Base-by-base conservation (phyloP, 2,888 invertebrate species). In the Drosophila cognata region DNA sequence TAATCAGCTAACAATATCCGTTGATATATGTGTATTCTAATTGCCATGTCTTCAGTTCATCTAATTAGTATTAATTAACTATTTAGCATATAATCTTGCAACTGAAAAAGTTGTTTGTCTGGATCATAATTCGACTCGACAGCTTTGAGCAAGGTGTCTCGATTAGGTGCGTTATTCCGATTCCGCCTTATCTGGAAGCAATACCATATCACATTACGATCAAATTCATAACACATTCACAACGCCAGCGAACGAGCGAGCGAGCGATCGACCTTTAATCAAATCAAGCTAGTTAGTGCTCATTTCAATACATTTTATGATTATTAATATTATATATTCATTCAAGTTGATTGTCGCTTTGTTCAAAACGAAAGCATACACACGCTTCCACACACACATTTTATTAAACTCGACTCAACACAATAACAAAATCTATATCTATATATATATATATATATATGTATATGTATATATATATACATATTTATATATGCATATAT, bases 291-390 rank as follows among this genome's bases (percentile, higher is more conserved):
- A 86, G 88, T 88, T 85, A 77, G 77, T 73, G 83, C 65, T 84
- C 76, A 80, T 86, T 86, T 86, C 79, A 82, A 86, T 85, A 88
- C 71, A 68, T 86, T 88, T 86, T 84, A 88, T 86, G 88, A 86
- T 88, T 88, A 88, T 85, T 85, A 85, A 84, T 88, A 85, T 88
- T 73, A 77, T 85, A 73, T 88, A 72, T 88, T 83, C 61, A 81
- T 79, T 78, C 78, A 71, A 80, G 57, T 82, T 85, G 88, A 85
- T 88, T 85, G 82, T 82, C 82, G 86, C 86, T 82, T 85, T 85
- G 88, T 85, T 85, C 70, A 53, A 60, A 71, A 51, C 50, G 73
- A 74, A 70, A 71, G 58, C 46, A 21, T 7, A 77, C 77, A 82
- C 81, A 81, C 74, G 70, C 74, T 57, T 53, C 56, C 64, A 58